Evolutionary conservation across 1,140 invertebrate species (phyloP), one percentile per base, ranked within the genome.

Genomic region (Geopemphigus sp.): DNA sequence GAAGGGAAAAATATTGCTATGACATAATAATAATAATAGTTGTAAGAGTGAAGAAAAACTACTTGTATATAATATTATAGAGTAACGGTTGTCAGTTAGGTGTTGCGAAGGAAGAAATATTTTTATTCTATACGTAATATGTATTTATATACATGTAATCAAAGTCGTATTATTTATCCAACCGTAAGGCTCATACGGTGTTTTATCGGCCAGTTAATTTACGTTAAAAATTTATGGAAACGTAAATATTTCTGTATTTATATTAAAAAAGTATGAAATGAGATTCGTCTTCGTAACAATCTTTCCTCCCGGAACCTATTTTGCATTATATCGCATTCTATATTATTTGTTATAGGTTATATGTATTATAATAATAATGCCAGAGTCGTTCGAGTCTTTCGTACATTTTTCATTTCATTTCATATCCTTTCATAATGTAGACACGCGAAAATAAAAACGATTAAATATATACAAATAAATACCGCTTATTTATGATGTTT

Each of bases 41-140:
- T 4, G 8, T 39, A 39, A 39, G 3, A 39, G 8, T 39, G 72
- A n/a, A 72, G 54, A 56, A 26, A 72, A 56, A n/a, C 29, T 59
- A 73, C 1, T 29, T 61, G 8, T 57, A 24, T 59, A 5, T 17
- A 12, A 17, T 19, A 56, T 54, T 29, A 56, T 32, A 56, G 19
- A 56, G 54, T 76, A 76, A 76, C 73, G 73, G 73, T 76, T 76
- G 56, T 76, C 6, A n/a, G 29, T 26, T 32, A 32, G 73, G 47
- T 32, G 68, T 72, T 72, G 24, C 24, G 11, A 56, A 26, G 32
- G 29, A 76, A 14, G 32, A 76, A 57, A 22, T 39, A 76, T 76
- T 47, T 76, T 45, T 76, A 59, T 56, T 56, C 56, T 76, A n/a
- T 66, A 24, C 29, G 45, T 22, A 50, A 50, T 64, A 14, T 14